Conservation (phyloP, 2,888 invertebrate species). For the Embidobia sp. region DNA sequence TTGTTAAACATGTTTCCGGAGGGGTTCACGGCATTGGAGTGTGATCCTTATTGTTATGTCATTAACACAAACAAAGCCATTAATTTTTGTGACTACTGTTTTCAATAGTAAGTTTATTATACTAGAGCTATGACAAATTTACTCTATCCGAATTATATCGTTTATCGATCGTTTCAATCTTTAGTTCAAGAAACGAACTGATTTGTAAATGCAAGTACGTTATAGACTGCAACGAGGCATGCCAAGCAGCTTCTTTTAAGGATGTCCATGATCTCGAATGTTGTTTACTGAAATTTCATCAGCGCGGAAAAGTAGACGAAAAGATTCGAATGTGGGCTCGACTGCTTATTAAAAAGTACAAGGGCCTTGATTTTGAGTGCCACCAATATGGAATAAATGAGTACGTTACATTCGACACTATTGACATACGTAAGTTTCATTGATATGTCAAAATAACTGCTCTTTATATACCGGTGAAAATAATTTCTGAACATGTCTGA, state of each 20-base stretch:
- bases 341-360: conserved; percentile 2
- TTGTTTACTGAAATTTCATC: background rate
- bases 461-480: too few species aligned
- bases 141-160: background rate
- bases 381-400: background rate
- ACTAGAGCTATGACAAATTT: background rate
- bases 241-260: background rate
- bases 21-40: background rate
- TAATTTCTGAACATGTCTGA: too few species aligned
- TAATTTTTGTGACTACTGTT: conserved; percentile 3
- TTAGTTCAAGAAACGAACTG: too few species aligned
- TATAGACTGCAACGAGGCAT: background rate
- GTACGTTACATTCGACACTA: conserved; percentile 1
- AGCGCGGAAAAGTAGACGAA: background rate
- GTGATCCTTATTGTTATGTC: conserved; percentile 15
- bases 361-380: background rate
- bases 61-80: background rate
- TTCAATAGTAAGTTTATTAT: background rate
- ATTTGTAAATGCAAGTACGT: conserved; percentile 15
- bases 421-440: conserved; percentile 5
- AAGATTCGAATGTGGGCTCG: conserved; percentile 8
- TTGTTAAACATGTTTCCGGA: background rate
- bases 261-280: conserved; percentile 19
- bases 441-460: too few species aligned
- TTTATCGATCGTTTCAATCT: background rate